These are phyloP conservation scores for Steinernema carpocapsae DNA, from an alignment of 2,888 invertebrate genomes.

Conservation along the genomic window DNA sequence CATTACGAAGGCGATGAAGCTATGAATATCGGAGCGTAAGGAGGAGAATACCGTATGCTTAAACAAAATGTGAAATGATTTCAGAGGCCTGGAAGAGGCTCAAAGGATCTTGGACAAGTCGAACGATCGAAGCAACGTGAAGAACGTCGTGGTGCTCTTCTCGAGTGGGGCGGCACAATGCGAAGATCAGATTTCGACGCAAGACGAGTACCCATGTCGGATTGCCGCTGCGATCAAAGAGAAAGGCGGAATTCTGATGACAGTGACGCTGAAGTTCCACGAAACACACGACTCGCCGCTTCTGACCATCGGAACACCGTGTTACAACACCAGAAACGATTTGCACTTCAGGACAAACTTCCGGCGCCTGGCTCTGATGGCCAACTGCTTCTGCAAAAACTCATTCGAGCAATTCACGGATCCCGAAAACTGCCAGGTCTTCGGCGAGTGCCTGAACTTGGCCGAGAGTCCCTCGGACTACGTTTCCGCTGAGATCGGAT, in stretches of 20 bases:
- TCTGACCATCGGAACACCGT: neutral
- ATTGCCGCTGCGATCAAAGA: constrained; percentile 8
- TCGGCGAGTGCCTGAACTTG: constrained; percentile 32
- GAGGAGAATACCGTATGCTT: too few species aligned
- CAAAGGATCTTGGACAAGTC: constrained; percentile 18
- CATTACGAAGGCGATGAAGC: neutral
- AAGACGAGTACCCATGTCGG: constrained; percentile 23
- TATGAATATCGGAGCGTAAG: constrained; percentile 9
- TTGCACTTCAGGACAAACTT: neutral
- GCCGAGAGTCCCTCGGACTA: constrained; percentile 30
- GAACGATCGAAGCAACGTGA: constrained; percentile 11
- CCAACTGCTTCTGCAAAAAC: constrained; percentile 28
- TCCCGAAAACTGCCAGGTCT: neutral
- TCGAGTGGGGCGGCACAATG: neutral
- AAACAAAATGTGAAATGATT: neutral
- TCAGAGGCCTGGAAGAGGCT: constrained; percentile 23
- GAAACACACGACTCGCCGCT: neutral
- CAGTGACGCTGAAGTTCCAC: constrained; percentile 29
- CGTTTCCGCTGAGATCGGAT: neutral
- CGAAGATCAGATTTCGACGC: neutral
- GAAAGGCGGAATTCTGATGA: constrained; percentile 4
- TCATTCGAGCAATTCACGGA: constrained; percentile 3
- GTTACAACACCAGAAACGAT: constrained; percentile 20
- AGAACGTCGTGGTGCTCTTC: constrained; percentile 21
- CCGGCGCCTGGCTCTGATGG: neutral